Base-by-base conservation (phyloP, 2,797 vertebrate species). In the Tolypeutes matacus region DNA sequence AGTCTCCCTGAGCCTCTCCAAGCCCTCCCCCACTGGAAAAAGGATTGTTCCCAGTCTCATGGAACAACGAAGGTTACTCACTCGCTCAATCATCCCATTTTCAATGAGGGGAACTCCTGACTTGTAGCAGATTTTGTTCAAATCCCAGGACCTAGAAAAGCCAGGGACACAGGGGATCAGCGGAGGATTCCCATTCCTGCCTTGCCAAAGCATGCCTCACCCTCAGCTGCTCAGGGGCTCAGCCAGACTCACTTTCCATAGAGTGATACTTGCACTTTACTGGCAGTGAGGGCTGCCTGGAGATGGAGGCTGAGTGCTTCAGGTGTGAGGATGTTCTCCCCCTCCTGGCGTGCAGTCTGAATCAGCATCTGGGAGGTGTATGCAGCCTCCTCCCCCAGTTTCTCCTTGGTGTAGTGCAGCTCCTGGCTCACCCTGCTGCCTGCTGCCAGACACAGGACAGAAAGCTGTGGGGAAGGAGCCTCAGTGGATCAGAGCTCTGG, bases 71-170 rank as follows among this genome's bases (percentile, higher is more conserved):
- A 20, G 25, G 42, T 12, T 8, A 98, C 99, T 98, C 96, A 99
- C 99, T 98, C 99, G 98, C 96, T 99, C 99, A 1, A 99, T 99
- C 99, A 99, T 99, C 97, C 99, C 99, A 20, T 99, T 99, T 98
- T 99, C 99, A 96, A 99, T 99, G 95, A 99, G 99, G 86, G 99
- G 99, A 67, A 99, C 99, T 93, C 99, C 99, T 0, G 99, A 99
- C 98, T 99, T 99, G 98, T 99, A 99, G 98, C 99, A 99, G 98
- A 99, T 99, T 99, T 99, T 99, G 98, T 99, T 99, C 97, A 99
- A 98, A 98, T 99, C 99, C 99, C 99, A 99, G 1, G 99, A 99
- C 98, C 99, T 99, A 96, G 36, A 91, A 88, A 1, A 62, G 75
- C 49, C 84, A 72, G 34, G 42, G 80, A 49, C 84, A 20, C 18